Base-by-base conservation (phyloP, 2,113 vertebrate genomes). In the Gadus macrocephalus region DNA sequence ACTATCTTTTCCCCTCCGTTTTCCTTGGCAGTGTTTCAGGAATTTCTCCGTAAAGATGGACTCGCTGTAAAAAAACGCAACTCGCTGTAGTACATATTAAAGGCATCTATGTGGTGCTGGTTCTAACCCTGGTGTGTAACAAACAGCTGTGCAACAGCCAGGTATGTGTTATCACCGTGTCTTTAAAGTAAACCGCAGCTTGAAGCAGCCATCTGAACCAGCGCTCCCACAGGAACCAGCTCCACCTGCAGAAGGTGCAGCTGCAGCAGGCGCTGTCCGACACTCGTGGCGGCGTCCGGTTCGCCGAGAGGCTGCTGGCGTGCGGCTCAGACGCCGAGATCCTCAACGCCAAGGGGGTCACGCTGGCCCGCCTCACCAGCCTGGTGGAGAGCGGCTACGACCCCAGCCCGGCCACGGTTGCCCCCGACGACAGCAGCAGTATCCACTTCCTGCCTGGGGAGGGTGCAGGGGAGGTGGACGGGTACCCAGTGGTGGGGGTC, bases 181-280 rank as follows among this genome's bases (percentile, higher is more conserved):
- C 31, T 35, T 35, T 35, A 7, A 35, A 35, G 31, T 35, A 35
- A 35, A 35, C 6, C 31, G 4, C 31, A 35, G 31, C 31, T 35
- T 35, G 31, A 35, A 35, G 31, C 31, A 35, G 31, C 31, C 4
- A 4, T 35, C 31, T 35, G 31, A 35, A 35, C 53, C 53, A 16
- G 7, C 2, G 53, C 53, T 16, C 16, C 53, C 1, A 2, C 85
- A 92, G 92, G 71, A 95, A 92, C 71, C 87, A 92, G 62, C 86
- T 98, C 67, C 91, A 92, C 76, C 89, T 98, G 83, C 95, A 95
- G 83, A 90, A 87, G 77, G 93, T 89, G 0, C 94, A 95, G 88
- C 87, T 98, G 83, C 90, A 93, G 67, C 96, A 98, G 89, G 89
- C 94, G 8, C 86, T 96, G 85, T 71, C 89, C n/a, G 96, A 98